Evolutionary conservation across 2,797 vertebrate species (phyloP).

Genomic region (Sylvia borin): DNA sequence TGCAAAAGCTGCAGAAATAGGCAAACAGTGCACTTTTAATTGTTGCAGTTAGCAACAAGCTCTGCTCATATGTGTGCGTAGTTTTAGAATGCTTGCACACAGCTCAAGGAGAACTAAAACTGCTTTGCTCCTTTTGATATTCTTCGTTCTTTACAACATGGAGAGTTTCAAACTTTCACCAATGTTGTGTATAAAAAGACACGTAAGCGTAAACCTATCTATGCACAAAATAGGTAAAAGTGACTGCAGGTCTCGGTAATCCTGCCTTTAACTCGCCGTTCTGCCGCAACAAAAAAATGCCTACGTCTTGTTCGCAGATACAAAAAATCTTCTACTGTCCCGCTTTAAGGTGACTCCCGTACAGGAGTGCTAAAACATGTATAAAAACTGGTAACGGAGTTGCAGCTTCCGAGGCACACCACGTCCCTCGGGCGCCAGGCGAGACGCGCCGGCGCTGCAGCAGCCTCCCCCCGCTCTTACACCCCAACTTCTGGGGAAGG

Average conservation of each 20-base stretch:
- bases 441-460: not conserved
- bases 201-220: not conserved
- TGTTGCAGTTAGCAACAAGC: not conserved
- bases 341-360: not conserved
- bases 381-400: not conserved
- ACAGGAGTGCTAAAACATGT: not conserved
- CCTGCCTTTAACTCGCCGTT: not conserved
- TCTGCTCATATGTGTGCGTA: not conserved
- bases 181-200: not conserved
- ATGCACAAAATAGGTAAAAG: not conserved
- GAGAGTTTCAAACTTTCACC: slow-evolving; percentile 10
- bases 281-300: not conserved
- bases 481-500: not conserved
- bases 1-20: not conserved
- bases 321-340: not conserved
- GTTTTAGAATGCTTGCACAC: not conserved
- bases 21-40: slow-evolving; percentile 17
- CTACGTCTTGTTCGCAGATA: not conserved
- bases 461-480: not conserved
- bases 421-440: not conserved
- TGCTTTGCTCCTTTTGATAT: not conserved
- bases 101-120: not conserved
- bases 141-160: not conserved
- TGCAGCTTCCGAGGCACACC: not conserved
- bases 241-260: not conserved